phyloP scores from a whole-genome alignment of 2,888 invertebrate species.

The Periphyllus acericola region DNA sequence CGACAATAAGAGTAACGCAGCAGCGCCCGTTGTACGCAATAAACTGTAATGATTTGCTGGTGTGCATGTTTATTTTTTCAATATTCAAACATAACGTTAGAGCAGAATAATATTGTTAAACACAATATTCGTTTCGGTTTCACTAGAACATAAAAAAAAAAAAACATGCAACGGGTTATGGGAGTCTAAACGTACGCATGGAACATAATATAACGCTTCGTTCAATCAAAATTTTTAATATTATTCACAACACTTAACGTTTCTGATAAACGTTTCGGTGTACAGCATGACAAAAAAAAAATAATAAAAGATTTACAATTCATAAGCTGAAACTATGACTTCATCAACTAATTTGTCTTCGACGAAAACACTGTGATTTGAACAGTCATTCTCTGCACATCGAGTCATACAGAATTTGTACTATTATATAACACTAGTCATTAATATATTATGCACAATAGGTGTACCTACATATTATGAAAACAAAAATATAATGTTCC shows the following conservation, averaged over 20 bases:
- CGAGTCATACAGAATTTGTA: background rate
- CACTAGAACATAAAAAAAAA: slow-evolving; percentile 6
- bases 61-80: background rate
- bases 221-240: background rate
- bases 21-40: too few relatives aligned
- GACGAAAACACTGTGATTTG: background rate
- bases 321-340: too few relatives aligned
- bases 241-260: background rate
- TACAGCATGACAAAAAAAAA: too few relatives aligned
- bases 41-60: too few relatives aligned
- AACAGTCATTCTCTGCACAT: slow-evolving; percentile 1
- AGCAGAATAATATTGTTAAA: background rate
- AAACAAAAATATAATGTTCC: background rate
- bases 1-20: too few relatives aligned
- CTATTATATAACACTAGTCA: background rate
- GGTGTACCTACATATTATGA: background rate
- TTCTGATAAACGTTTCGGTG: background rate
- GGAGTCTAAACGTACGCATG: background rate
- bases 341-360: background rate
- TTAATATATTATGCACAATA: background rate
- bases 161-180: background rate
- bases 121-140: slow-evolving; percentile 26
- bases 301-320: too few relatives aligned
- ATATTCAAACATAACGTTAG: background rate
- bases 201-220: background rate